Evolutionary conservation across 2,113 vertebrate genomes (phyloP), one percentile per base, ranked within the genome.

Genomic region (Xyrauchen texanus): DNA sequence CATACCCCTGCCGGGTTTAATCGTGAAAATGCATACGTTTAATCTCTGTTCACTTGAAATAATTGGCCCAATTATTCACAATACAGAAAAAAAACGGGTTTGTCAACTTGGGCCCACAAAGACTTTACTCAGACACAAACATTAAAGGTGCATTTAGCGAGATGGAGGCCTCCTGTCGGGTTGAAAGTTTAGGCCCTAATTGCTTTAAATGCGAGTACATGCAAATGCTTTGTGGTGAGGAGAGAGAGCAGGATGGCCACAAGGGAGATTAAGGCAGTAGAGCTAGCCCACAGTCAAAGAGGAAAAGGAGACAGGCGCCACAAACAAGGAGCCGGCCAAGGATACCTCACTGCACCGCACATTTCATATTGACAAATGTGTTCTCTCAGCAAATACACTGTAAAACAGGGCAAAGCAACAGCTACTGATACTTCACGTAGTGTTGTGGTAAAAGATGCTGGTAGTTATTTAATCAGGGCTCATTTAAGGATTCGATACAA

Each of bases 61-160:
- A 93, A 93, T 90, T 91, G 88, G 73, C 89, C 89, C 90, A 93
- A 92, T 92, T 93, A 91, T 92, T 91, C 86, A 79, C 78, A 45
- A 87, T 86, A 84, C 79, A 85, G 76, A 68, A 77, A 57, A 53
- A 2, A 3, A 61, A 62, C 21, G 45, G 49, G 21, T 78, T 64
- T 75, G 76, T 76, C 62, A 52, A 78, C 78, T 80, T 51, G 46
- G 81, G 78, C 68, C 76, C 8, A 21, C 21, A 69, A 84, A 85
- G 69, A 83, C 66, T 44, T 78, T 79, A 44, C 79, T 78, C 58
- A 47, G 72, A 82, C 77, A 69, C 78, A 77, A 51, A 67, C 79
- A 76, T 75, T 65, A 80, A 67, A 88, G 77, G 66, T 52, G 47
- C 86, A 88, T 90, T 87, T 81, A 84, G 66, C 77, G 81, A 84